Percentiles rank a stretch among this genome's conserved stretches.
Evolutionary conservation across 2,888 invertebrate genomes (phyloP).

Genomic region (Callinectes sapidus): DNA sequence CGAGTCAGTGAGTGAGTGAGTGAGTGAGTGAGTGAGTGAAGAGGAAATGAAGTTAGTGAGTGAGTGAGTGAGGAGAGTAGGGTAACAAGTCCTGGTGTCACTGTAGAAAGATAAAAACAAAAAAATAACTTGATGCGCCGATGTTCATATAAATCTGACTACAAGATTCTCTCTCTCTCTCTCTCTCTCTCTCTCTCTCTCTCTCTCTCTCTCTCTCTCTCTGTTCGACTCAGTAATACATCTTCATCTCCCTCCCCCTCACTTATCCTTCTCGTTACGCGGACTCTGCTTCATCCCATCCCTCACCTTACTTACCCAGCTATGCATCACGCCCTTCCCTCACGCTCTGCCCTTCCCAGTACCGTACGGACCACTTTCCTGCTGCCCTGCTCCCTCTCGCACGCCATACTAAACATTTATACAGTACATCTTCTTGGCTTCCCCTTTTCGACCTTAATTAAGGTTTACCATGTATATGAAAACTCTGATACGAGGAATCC

Average conservation of each 20-base stretch:
- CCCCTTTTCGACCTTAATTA: background rate
- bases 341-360: background rate
- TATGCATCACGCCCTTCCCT: background rate
- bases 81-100: too few relatives aligned
- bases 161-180: background rate
- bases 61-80: too few relatives aligned
- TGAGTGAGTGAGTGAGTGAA: too few relatives aligned
- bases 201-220: slow-evolving; percentile 13
- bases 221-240: background rate
- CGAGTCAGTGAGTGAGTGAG: too few relatives aligned
- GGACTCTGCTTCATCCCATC: background rate
- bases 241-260: background rate
- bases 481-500: background rate
- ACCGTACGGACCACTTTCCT: background rate
- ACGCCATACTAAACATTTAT: background rate
- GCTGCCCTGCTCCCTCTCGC: background rate
- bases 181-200: slow-evolving; percentile 25
- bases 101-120: background rate
- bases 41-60: too few relatives aligned
- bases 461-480: background rate
- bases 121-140: background rate
- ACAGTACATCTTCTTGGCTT: background rate
- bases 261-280: background rate
- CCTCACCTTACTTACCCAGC: background rate
- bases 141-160: background rate